phyloP scores from a whole-genome alignment of 2,113 vertebrate genomes.

The Oreotragus oreotragus region DNA sequence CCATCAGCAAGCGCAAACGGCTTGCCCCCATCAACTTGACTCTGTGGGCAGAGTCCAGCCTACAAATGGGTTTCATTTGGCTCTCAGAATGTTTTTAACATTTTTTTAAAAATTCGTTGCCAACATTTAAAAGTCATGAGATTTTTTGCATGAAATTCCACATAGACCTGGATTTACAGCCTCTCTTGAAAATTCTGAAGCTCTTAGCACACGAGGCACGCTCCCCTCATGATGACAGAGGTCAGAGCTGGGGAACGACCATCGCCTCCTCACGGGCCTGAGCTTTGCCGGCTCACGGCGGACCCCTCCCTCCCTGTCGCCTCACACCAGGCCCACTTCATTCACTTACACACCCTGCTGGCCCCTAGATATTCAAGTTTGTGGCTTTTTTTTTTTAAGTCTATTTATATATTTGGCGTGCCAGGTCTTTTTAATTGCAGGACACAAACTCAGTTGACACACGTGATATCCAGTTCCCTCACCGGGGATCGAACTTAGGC shows the following conservation, averaged over 20 bases:
- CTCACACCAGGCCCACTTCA: not conserved
- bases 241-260: not conserved
- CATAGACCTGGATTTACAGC: not conserved
- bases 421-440: not conserved
- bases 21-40: not conserved
- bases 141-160: not conserved
- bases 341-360: not conserved
- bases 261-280: rapidly evolving
- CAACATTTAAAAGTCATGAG: constrained; percentile 30
- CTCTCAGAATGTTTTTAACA: not conserved
- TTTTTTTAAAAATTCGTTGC: not conserved
- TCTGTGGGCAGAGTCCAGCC: not conserved
- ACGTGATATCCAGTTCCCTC: not conserved
- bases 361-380: not conserved
- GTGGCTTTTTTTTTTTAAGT: not conserved
- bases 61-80: not conserved
- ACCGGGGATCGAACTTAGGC: not conserved
- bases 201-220: not conserved
- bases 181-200: not conserved
- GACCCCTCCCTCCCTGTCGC: not conserved
- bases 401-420: not conserved
- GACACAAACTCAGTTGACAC: not conserved
- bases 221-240: not conserved
- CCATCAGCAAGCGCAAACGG: not conserved
- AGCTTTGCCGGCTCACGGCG: not conserved